phyloP scores from a whole-genome alignment of 2,797 vertebrate species.

The Agapornis canus region DNA sequence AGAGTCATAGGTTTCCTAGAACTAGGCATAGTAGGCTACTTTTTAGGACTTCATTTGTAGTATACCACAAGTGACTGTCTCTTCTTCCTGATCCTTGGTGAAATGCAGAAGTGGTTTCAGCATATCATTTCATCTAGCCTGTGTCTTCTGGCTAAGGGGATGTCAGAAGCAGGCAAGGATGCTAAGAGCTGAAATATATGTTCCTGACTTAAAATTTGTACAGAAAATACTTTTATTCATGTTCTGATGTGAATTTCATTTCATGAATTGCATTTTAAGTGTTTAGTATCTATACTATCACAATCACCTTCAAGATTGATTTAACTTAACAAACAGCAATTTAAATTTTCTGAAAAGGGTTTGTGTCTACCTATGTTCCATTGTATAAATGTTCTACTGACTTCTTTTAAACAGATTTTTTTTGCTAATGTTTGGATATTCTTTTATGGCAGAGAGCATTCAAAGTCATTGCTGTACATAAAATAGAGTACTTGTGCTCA shows the following conservation, averaged over 20 bases:
- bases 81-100: not conserved
- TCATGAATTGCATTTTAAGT: not conserved
- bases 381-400: not conserved
- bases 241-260: not conserved
- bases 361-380: not conserved
- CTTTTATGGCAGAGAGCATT: not conserved
- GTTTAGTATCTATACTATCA: not conserved
- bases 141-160: not conserved
- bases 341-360: not conserved
- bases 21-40: not conserved
- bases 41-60: not conserved
- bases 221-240: not conserved
- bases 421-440: not conserved
- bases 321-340: not conserved
- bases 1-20: not conserved
- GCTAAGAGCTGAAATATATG: not conserved
- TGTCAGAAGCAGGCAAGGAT: not conserved
- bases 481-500: not conserved
- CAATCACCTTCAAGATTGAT: not conserved
- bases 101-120: not conserved
- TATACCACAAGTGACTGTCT: not conserved
- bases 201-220: not conserved
- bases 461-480: not conserved
- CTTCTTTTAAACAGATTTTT: not conserved
- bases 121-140: not conserved